phyloP scores from a whole-genome alignment of 2,888 invertebrate genomes.

The Oligia latruncula region DNA sequence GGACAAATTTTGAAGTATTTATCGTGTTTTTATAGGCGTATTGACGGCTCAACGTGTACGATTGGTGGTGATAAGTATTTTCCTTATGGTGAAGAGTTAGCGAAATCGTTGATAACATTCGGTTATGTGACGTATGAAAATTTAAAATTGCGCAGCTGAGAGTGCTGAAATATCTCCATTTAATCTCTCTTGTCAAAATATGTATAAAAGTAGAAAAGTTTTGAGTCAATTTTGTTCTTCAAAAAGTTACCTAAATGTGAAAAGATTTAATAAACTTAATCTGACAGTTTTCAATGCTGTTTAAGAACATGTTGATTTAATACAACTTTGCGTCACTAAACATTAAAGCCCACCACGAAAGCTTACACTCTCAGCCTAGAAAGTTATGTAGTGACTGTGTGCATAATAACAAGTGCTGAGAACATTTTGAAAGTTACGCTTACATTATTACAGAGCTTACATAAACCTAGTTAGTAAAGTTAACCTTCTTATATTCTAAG shows the following conservation, averaged over 20 bases:
- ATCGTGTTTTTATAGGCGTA: slow-evolving; percentile 7
- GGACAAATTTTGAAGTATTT: slow-evolving; percentile 9
- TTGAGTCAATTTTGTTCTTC: not conserved
- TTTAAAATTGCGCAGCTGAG: not conserved
- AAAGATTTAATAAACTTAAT: not conserved
- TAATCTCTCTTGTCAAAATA: not conserved
- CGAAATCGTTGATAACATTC: not conserved
- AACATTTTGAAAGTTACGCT: slow-evolving; percentile 20
- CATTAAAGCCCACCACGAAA: not conserved
- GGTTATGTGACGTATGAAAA: not conserved
- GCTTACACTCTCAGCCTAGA: not conserved
- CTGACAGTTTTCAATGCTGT: not conserved
- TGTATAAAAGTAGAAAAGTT: not conserved
- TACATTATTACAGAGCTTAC: slow-evolving; percentile 12
- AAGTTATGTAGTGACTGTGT: slow-evolving; percentile 21
- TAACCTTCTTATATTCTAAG: slow-evolving; percentile 14
- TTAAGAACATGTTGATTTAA: not conserved
- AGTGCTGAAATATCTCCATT: not conserved
- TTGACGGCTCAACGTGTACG: not conserved
- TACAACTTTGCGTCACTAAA: slow-evolving; percentile 5
- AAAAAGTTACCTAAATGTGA: not conserved
- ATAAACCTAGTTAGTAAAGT: slow-evolving; percentile 5
- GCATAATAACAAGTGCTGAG: slow-evolving; percentile 13
- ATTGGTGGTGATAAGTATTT: slow-evolving; percentile 2
- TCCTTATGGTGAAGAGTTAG: not conserved